Conservation (phyloP, 2,797 vertebrate genomes). For the Schizothorax lantsangensis region DNA sequence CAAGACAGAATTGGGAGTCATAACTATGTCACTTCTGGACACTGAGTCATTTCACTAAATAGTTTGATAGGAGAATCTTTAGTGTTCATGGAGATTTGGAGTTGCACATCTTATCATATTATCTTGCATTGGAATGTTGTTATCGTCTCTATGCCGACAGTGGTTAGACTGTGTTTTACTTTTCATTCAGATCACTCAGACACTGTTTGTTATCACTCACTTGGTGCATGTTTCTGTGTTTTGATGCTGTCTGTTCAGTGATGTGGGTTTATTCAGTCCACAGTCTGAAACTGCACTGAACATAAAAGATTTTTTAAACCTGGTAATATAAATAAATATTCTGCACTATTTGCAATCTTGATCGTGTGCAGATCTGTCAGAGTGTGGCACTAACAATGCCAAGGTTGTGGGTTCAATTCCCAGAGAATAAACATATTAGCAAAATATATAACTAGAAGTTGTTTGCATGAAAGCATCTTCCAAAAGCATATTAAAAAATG, state of each 20-base stretch:
- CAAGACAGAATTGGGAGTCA: conserved; percentile 62
- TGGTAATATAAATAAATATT: background rate
- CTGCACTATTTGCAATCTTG: background rate
- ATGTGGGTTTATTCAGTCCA: conserved; percentile 1
- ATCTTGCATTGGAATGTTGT: conserved; percentile 5
- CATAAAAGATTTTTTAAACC: background rate
- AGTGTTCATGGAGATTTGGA: background rate
- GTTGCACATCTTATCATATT: background rate
- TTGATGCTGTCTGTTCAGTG: background rate
- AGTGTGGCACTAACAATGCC: background rate
- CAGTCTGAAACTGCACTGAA: background rate
- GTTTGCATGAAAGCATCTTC: background rate
- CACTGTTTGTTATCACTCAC: background rate
- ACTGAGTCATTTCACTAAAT: conserved; percentile 21
- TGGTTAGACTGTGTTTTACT: conserved; percentile 15
- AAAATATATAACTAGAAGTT: background rate
- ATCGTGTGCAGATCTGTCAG: background rate
- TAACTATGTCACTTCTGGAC: conserved; percentile 49
- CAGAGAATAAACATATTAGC: background rate
- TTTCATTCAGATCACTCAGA: conserved; percentile 11
- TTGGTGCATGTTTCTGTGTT: conserved; percentile 20
- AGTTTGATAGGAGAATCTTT: background rate
- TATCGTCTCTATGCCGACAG: background rate
- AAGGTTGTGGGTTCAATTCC: background rate
- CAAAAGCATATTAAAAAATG: background rate